phyloP scores from a whole-genome alignment of 2,888 invertebrate species.

The Elegia similella region DNA sequence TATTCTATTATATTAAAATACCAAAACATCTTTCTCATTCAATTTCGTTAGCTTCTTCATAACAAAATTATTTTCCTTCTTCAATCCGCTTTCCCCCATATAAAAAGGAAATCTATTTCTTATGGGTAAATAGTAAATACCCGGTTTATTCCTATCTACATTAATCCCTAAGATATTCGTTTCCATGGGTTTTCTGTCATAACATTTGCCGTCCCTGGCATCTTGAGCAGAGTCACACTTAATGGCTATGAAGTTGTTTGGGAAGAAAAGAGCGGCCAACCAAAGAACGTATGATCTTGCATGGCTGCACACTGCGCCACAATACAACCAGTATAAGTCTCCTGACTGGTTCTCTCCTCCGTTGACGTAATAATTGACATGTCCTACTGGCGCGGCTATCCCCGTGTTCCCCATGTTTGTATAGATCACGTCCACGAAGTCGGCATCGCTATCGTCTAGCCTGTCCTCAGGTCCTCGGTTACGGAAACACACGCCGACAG shows the following conservation, averaged over 20 bases:
- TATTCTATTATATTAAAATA: neutral
- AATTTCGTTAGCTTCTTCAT: neutral
- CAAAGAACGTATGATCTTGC: slow-evolving; percentile 26
- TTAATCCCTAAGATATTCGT: slow-evolving; percentile 36
- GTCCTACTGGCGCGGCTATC: slow-evolving; percentile 31
- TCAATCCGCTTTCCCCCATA: slow-evolving; percentile 40
- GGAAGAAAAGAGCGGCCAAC: slow-evolving; percentile 31
- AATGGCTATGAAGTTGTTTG: slow-evolving; percentile 32
- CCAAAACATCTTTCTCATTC: neutral
- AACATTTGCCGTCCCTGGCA: slow-evolving; percentile 34
- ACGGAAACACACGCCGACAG: slow-evolving; percentile 36
- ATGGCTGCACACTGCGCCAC: slow-evolving; percentile 33
- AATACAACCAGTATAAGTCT: slow-evolving; percentile 25
- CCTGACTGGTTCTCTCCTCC: slow-evolving; percentile 37
- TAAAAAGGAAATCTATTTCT: slow-evolving; percentile 38
- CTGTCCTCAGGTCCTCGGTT: slow-evolving; percentile 27
- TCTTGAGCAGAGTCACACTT: slow-evolving; percentile 36
- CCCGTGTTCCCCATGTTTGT: slow-evolving; percentile 34
- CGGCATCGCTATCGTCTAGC: slow-evolving; percentile 32
- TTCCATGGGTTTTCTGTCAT: slow-evolving; percentile 28
- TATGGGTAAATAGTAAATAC: slow-evolving; percentile 42
- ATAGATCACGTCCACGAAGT: slow-evolving; percentile 28
- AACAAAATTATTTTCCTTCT: slow-evolving; percentile 32
- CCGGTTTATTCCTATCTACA: slow-evolving; percentile 34
- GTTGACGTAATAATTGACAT: slow-evolving; percentile 38